Evolutionary conservation across 1,140 invertebrate species (phyloP), one percentile per base, ranked within the genome.

Genomic region (Zaprionus ghesquierei): DNA sequence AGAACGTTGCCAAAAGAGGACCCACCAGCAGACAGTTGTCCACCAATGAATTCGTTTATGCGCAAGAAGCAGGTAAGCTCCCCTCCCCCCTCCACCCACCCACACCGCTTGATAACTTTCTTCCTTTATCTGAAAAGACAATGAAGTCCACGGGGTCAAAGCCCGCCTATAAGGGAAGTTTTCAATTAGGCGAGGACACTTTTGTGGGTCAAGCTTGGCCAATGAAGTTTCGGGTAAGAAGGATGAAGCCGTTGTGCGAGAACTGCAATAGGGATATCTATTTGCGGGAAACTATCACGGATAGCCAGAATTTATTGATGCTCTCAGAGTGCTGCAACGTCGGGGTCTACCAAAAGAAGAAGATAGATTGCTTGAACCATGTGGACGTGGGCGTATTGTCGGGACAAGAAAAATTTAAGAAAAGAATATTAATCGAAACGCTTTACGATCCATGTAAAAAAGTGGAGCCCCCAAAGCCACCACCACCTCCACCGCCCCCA

Each of bases 151-250:
- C 27, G 27, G 6, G 27, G 3, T 56, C 58, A 0, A 85, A 78
- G 20, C 75, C 81, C 0, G 31, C 29, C 0, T 75, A 62, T 23
- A 29, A 29, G 27, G 27, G 27, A 29, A 29, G 27, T 29, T 5
- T 73, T n/a, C 15, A 6, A 35, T 38, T 86, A 38, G 64, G 77
- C 29, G 33, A 71, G 0, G 31, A 63, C 8, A 87, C 82, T 6
- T n/a, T 75, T 0, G 81, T 53, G 4, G 81, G 81, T n/a, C 70
- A 84, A 2, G 65, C 66, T 25, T 86, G 66, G 25, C 82, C 81
- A 0, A 44, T 79, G 4, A 81, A 64, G 22, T 86, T 87, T 29
- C 81, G 62, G 0, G 55, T 86, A 5, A 69, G 53, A 1, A 61
- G 81, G 0, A 0, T 31, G 5, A 58, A 41, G 3, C 56, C 64